Evolutionary conservation across 2,888 invertebrate species (phyloP).

Genomic region (Synergus umbraculus): DNA sequence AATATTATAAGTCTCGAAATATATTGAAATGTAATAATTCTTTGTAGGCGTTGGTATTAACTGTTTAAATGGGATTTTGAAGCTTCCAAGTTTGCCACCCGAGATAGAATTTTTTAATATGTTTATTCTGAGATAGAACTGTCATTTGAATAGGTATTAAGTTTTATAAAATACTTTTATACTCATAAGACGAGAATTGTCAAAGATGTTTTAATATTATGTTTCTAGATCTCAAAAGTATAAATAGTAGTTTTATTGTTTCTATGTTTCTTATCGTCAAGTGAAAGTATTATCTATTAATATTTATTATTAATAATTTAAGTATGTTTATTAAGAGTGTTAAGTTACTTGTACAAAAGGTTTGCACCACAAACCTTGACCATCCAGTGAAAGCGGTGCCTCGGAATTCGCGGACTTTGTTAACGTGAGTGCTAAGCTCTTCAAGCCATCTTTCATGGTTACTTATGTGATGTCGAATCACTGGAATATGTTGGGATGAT

Average conservation of each 20-base stretch:
- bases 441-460: slow-evolving; percentile 87
- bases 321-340: background rate
- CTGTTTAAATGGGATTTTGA: too few relatives aligned
- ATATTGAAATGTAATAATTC: too few relatives aligned
- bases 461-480: slow-evolving; percentile 84
- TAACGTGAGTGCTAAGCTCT: slow-evolving; percentile 78
- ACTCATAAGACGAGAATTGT: background rate
- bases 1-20: background rate
- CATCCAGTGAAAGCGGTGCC: slow-evolving; percentile 86
- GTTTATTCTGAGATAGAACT: background rate
- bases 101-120: too few relatives aligned
- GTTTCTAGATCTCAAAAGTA: background rate
- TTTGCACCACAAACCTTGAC: slow-evolving; percentile 80
- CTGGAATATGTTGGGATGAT: slow-evolving; percentile 84
- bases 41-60: too few relatives aligned
- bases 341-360: background rate
- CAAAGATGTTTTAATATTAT: background rate
- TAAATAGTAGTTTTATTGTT: background rate
- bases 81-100: too few relatives aligned
- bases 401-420: slow-evolving; percentile 79
- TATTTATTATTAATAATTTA: background rate
- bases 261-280: background rate
- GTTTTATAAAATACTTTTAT: background rate
- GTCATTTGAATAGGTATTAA: background rate
- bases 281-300: slow-evolving; percentile 15